These are phyloP conservation scores for Rhogogaster chlorosoma DNA, from an alignment of 2,888 invertebrate genomes.

Conservation along the genomic window DNA sequence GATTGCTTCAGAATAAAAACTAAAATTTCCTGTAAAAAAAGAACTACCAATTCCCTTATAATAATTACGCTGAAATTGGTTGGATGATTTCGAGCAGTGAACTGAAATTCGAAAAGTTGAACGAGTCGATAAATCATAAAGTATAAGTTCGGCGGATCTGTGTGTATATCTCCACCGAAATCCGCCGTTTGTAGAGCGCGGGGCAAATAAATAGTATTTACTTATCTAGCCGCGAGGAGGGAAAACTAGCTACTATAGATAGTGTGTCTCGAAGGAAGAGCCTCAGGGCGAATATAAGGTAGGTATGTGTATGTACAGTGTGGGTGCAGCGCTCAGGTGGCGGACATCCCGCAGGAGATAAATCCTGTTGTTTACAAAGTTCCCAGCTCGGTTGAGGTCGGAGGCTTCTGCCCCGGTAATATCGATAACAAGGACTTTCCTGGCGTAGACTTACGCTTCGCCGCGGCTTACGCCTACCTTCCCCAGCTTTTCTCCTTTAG, in stretches of 20 bases:
- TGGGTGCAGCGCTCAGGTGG: constrained; percentile 32
- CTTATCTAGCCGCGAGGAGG: neutral
- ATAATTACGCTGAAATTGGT: no score
- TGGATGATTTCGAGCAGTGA: no score
- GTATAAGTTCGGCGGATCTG: no score
- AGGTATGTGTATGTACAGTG: neutral
- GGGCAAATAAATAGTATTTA: neutral
- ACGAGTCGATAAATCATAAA: no score
- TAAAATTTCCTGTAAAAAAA: no score
- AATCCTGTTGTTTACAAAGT: constrained; percentile 48
- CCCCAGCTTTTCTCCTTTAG: constrained; percentile 18
- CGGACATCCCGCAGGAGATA: constrained; percentile 49
- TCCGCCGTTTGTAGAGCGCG: neutral
- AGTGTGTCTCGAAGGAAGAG: neutral
- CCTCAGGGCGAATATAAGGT: neutral
- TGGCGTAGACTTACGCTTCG: constrained; percentile 15
- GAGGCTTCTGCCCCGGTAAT: constrained; percentile 36
- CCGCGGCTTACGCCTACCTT: constrained; percentile 36
- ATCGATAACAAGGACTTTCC: constrained; percentile 52
- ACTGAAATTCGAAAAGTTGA: no score
- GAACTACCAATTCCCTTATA: no score
- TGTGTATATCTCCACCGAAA: neutral
- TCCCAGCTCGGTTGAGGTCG: constrained; percentile 2
- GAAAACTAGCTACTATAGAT: neutral
- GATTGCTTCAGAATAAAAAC: no score